Evolutionary conservation across 2,888 invertebrate species (phyloP), one percentile per base, ranked within the genome.

Genomic region (Ctena decussata): DNA sequence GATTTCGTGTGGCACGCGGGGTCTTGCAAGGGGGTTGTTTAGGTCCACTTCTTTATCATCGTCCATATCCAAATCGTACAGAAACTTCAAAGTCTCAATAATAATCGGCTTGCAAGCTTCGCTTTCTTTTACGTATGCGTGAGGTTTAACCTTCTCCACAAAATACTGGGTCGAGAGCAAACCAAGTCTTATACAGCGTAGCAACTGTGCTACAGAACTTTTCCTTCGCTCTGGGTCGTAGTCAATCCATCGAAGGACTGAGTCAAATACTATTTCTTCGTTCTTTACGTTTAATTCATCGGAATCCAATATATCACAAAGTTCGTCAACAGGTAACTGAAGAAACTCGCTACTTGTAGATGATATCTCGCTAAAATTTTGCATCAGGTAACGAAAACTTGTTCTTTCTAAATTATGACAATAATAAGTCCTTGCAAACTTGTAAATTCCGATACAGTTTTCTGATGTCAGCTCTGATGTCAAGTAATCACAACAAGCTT

Each of bases 51-150:
- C 97, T 94, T 97, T 96, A 74, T 96, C 97, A 94, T 97, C 97
- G 86, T 98, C 98, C 97, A 98, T 98, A 96, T 98, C 98, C 94
- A 99, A 96, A 95, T 98, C 98, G 96, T 98, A 98, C 71, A 99
- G 97, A 95, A 98, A 98, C 95, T 98, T 98, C 53, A 99, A 96
- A 0, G 98, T 98, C 95, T 98, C 98, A 46, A 98, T 98, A 87
- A 99, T 97, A 88, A 98, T 97, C 0, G 98, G 98, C 24, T 98
- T 97, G 90, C 98, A 98, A 15, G 97, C 97, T 89, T 98, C 98
- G 76, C 88, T 92, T 72, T 94, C 97, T 18, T 97, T 97, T 0
- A 99, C 98, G 95, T 98, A 98, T 0, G 97, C 97, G 95, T 99
- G 98, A 89, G 98, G 98, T 95, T 95, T 95, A 35, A 96, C 98